Evolutionary conservation across 2,797 vertebrate genomes (phyloP).

Genomic region (Sciurus carolinensis): DNA sequence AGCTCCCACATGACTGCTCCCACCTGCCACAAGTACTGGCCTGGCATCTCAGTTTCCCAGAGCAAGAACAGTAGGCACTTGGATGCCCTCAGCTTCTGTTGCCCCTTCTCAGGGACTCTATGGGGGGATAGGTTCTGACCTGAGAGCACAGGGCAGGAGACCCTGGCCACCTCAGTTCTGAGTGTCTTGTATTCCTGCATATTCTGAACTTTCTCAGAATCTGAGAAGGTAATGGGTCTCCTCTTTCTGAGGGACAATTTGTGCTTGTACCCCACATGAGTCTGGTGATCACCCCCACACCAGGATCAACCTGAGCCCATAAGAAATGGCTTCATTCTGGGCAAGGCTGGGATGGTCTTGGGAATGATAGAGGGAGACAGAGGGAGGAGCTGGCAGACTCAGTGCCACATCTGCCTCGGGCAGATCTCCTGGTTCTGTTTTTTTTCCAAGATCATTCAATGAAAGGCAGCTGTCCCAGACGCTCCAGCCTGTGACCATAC

Average conservation of each 20-base stretch:
- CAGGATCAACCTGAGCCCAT: neutral
- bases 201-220: neutral
- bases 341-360: neutral
- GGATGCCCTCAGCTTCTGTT: too few species aligned
- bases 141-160: too few species aligned
- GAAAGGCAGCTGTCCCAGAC: neutral
- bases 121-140: too few species aligned
- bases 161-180: neutral
- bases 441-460: constrained; percentile 46
- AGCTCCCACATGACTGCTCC: too few species aligned
- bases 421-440: neutral
- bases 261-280: neutral
- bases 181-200: neutral
- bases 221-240: neutral
- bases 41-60: too few species aligned
- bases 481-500: neutral
- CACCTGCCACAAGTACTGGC: too few species aligned
- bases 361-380: neutral
- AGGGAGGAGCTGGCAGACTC: neutral
- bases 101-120: too few species aligned
- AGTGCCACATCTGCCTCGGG: neutral
- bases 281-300: neutral
- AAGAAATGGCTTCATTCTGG: constrained; percentile 1
- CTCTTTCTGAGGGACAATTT: neutral
- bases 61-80: too few species aligned